A percentile compares a stretch with the other conserved stretches of the same genome.
Conservation (phyloP, 2,888 invertebrate species). For the Drosophila macrothrix region DNA sequence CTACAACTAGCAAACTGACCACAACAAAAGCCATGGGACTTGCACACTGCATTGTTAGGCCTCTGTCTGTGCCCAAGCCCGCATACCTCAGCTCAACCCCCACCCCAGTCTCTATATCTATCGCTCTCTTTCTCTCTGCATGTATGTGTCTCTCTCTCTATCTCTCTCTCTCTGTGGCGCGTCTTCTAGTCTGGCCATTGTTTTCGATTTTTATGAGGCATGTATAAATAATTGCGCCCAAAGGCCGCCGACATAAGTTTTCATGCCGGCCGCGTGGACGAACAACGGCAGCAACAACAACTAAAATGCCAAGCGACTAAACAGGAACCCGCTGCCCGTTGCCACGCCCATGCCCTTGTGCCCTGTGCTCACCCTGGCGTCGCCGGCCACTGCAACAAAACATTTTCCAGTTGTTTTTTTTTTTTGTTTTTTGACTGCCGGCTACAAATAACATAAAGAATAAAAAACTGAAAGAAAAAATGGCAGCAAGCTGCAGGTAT, state of each 20-base stretch:
- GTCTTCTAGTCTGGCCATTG: conserved; percentile 62
- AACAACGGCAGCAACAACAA: conserved; percentile 51
- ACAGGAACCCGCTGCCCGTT: conserved; percentile 50
- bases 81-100: not conserved
- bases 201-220: conserved; percentile 82
- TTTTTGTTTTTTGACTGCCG: conserved; percentile 45
- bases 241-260: conserved; percentile 83
- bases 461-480: conserved; percentile 42
- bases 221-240: conserved; percentile 84
- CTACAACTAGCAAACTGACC: conserved; percentile 57
- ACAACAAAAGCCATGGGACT: conserved; percentile 64
- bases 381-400: conserved; percentile 43
- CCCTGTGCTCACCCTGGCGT: conserved; percentile 32
- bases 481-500: conserved; percentile 49
- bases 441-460: conserved; percentile 63
- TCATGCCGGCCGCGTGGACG: conserved; percentile 79
- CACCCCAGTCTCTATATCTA: not conserved
- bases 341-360: conserved; percentile 59
- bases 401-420: conserved; percentile 34
- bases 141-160: not conserved
- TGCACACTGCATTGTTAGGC: conserved; percentile 64
- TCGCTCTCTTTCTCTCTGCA: not conserved
- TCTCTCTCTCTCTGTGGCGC: not conserved
- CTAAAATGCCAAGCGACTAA: conserved; percentile 67
- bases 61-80: conserved; percentile 3